Base-by-base conservation (phyloP, 1,140 invertebrate species). In the Capitella teleta region DNA sequence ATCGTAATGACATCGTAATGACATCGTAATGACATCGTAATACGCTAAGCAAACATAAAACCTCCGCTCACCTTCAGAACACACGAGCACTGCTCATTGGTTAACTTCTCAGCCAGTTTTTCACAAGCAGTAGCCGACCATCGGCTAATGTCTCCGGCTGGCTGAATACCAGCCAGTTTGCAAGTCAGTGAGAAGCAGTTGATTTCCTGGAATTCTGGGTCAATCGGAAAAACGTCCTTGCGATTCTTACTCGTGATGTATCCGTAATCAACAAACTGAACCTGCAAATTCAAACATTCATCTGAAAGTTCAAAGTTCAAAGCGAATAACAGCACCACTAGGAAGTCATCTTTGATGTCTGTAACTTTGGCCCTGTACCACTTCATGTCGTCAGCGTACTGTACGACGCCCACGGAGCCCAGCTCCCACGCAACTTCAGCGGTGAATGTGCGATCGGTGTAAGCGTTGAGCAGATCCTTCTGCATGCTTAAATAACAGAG, bases 81-180 rank as follows among this genome's bases (percentile, higher is more conserved):
- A 16, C 24, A 26, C 16, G 18, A 44, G 42, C 42, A 44, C 4
- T 10, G 18, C 5, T 4, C 25, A 16, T 21, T 6, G 14, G 21
- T 10, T 16, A 44, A 16, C 2, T 26, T 21, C 6, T 44, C 21
- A 4, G 28, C 21, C 5, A 44, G 25, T 16, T 44, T 26, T 25
- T 44, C 42, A 8, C 21, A 25, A 21, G 42, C 25, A 5, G 45
- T 47, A 6, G 18, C 5, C 3, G 45, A 32, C 45, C 45, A 47
- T 3, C 28, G 5, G 4, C 16, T 34, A 25, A 34, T 30, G 30
- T 47, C 45, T 2, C 45, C 45, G 3, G 45, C 45, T 21, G 45
- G 45, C 45, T 47, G 45, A 25, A 47, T 28, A 18, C 30, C 45
- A 18, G 8, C 25, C 25, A 47, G 30, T 19, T 47, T 26, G 25